phyloP scores from a whole-genome alignment of 2,797 vertebrate species.

The Peromyscus melanophrys region DNA sequence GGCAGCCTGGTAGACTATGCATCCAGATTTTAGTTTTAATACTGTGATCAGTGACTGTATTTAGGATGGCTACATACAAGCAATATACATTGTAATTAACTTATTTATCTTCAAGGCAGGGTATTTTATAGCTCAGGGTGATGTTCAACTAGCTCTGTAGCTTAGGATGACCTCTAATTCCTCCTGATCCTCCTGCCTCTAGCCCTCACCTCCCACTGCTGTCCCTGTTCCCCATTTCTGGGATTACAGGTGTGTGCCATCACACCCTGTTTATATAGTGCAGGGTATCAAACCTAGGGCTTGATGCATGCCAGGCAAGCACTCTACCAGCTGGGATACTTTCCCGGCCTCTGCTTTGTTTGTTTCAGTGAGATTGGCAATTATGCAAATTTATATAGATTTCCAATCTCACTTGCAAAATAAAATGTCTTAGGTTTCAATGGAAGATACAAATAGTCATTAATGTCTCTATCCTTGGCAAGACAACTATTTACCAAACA shows the following conservation, averaged over 20 bases:
- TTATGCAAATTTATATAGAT: conserved; percentile 16
- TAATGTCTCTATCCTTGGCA: conserved; percentile 36
- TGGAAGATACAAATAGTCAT: not conserved
- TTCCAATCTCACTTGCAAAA: conserved; percentile 57
- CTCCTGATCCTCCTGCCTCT: not conserved
- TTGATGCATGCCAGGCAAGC: not conserved
- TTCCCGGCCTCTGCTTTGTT: not conserved
- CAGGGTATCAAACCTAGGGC: not conserved
- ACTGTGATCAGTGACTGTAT: not conserved
- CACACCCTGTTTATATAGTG: not conserved
- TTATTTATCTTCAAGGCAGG: not conserved
- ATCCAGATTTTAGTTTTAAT: conserved; percentile 43
- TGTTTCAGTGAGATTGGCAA: conserved; percentile 34
- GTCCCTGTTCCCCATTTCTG: too few relatives aligned
- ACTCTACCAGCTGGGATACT: not conserved
- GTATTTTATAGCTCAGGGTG: not conserved
- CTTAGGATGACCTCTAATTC: not conserved
- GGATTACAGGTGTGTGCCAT: not conserved
- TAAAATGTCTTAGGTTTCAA: conserved; percentile 59
- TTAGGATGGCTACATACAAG: not conserved
- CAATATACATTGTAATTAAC: not conserved
- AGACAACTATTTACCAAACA: conserved; percentile 44
- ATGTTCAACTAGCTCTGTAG: too few relatives aligned
- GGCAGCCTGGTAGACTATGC: not conserved
- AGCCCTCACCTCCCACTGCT: too few relatives aligned